Evolutionary conservation across 53 echinoderm and acorn worm species (phyloP).

Genomic region (Paracentrotus lividus): DNA sequence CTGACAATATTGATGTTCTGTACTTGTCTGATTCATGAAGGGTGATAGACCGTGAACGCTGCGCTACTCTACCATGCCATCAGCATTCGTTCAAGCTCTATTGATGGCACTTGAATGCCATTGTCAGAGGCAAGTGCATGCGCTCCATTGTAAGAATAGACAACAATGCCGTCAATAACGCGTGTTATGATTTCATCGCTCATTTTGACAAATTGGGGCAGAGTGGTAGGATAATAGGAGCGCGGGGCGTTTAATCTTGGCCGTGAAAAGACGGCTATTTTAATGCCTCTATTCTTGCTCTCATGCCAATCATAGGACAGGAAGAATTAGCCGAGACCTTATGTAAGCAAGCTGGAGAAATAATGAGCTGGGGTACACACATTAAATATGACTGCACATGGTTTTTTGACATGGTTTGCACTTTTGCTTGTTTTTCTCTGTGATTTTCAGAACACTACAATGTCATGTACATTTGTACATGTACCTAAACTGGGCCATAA

Average conservation of each 20-base stretch:
- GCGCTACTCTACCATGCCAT: background rate
- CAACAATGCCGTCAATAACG: conserved; percentile 24
- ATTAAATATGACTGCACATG: conserved; percentile 20
- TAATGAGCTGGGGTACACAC: background rate
- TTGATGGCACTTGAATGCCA: background rate
- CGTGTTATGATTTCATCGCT: conserved; percentile 46
- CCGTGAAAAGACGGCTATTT: conserved; percentile 14
- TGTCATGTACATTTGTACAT: no score
- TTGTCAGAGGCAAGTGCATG: background rate
- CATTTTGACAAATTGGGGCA: conserved; percentile 64
- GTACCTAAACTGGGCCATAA: background rate
- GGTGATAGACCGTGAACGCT: background rate
- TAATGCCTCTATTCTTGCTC: background rate
- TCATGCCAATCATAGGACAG: background rate
- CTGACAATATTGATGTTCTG: conserved; percentile 47
- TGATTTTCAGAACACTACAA: background rate
- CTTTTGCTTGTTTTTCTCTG: background rate
- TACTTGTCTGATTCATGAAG: background rate
- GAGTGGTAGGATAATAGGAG: conserved; percentile 8
- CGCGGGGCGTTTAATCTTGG: background rate
- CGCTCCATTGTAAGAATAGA: background rate
- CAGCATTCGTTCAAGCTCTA: background rate
- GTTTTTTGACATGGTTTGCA: background rate
- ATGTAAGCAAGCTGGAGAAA: background rate
- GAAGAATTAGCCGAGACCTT: conserved; percentile 2